These are phyloP conservation scores for Mormyrops attenuatus DNA, from an alignment of 2,797 vertebrate genomes.

Conservation along the genomic window DNA sequence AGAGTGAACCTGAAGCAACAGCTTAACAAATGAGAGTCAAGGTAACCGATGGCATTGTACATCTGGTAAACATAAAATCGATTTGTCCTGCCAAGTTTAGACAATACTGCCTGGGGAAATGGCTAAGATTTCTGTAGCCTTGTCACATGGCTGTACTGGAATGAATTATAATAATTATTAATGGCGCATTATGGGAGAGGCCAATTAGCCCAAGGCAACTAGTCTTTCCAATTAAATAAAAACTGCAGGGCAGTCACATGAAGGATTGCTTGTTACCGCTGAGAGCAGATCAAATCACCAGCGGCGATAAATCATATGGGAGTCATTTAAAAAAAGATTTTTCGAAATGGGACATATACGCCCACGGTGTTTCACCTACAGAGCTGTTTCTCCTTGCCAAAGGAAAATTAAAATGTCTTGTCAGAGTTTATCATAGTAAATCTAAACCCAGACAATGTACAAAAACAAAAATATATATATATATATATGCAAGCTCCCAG, in stretches of 20 bases:
- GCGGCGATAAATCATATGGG: neutral
- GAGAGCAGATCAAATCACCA: neutral
- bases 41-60: neutral
- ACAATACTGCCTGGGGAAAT: neutral
- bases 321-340: neutral
- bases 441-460: neutral
- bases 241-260: slow-evolving; percentile 26
- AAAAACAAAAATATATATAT: too few relatives aligned
- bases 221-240: slow-evolving; percentile 32
- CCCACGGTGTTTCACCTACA: neutral
- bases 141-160: slow-evolving; percentile 25
- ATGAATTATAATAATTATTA: slow-evolving; percentile 39
- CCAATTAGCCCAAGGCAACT: slow-evolving; percentile 27
- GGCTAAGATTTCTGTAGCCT: neutral
- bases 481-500: neutral
- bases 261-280: slow-evolving; percentile 22
- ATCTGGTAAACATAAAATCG: neutral
- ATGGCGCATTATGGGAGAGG: slow-evolving; percentile 35
- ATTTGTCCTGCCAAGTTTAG: slow-evolving; percentile 2
- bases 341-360: neutral
- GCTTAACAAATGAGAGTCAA: neutral
- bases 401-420: slow-evolving; percentile 4
- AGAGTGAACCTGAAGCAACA: slow-evolving; percentile 22
- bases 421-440: neutral
- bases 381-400: neutral